Conservation (phyloP, 2,113 vertebrate genomes). For the Trematomus loennbergii region DNA sequence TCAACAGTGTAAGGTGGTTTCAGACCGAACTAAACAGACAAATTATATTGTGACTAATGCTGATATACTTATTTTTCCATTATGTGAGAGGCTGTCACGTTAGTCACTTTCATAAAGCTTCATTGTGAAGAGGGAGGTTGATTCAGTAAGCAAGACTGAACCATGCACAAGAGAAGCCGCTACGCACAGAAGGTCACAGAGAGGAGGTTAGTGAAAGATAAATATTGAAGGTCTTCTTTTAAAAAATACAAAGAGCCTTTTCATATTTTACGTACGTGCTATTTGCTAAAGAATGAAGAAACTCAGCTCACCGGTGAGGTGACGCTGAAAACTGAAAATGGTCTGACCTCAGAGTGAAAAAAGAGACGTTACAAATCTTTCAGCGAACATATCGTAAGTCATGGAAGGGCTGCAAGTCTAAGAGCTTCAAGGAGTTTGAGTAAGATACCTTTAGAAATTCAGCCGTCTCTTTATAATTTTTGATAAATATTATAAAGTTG, state of each 20-base stretch:
- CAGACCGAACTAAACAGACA: conserved; percentile 4
- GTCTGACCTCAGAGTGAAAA: conserved; percentile 27
- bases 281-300: conserved; percentile 10
- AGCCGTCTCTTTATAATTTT: conserved; percentile 2
- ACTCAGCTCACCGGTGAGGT: neutral
- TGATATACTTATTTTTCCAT: conserved; percentile 41
- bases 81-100: conserved; percentile 27
- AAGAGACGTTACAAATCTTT: conserved; percentile 23
- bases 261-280: neutral
- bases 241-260: conserved; percentile 6
- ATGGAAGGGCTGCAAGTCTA: conserved; percentile 3
- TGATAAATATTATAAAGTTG: neutral
- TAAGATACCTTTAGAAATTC: conserved; percentile 25
- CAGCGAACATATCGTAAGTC: conserved; percentile 15
- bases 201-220: conserved; percentile 29
- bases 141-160: conserved; percentile 34
- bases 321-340: conserved; percentile 17
- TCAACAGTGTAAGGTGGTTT: conserved; percentile 15
- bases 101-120: conserved; percentile 36
- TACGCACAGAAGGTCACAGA: conserved; percentile 14
- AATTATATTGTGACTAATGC: conserved; percentile 44
- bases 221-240: conserved; percentile 21
- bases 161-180: conserved; percentile 19
- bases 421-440: conserved; percentile 12
- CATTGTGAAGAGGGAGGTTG: conserved; percentile 26